Evolutionary conservation across 1,140 invertebrate species (phyloP), one percentile per base, ranked within the genome.

Genomic region (Drosophila bifasciata): DNA sequence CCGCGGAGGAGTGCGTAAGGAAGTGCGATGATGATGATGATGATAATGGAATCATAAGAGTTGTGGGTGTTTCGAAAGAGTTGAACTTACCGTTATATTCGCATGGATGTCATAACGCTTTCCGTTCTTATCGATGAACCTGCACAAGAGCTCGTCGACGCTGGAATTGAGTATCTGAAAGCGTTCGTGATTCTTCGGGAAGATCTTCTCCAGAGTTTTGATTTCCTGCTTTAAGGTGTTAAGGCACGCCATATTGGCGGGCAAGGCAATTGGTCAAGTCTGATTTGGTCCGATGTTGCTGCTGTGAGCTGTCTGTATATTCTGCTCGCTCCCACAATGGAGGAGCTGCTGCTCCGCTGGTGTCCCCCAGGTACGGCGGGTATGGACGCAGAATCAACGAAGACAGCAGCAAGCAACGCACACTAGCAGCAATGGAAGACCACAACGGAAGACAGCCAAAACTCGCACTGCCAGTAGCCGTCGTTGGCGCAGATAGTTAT

Each of bases 171-270:
- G 95, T 93, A 98, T 97, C 94, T 98, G 97, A 95, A 99, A 99
- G 91, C 97, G 94, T 92, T 98, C 97, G 95, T 99, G 98, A 92
- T 95, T 96, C 94, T 97, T 98, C 55, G 97, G 95, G 93, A 99
- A 99, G 90, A 97, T 95, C 92, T 95, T 95, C 93, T 99, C 97
- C 93, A 99, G 94, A 92, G 97, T 96, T 94, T 97, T 96, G 92
- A 99, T 99, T 95, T 99, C 98, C 94, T 98, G 96, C 93, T 99
- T 99, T 85, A 99, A 94, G 80, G 96, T 98, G 93, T 98, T 97
- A 93, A 99, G 94, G 94, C 98, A 99, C 94, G 98, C 98, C 98
- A 99, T 99, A 71, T 85, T 84, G 81, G 79, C 85, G 66, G 57
- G 70, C 58, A 77, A 77, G 75, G 67, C 84, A 83, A 79, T 50